Evolutionary conservation across 2,113 vertebrate genomes (phyloP).

Genomic region (Pomatostomus ruficeps): DNA sequence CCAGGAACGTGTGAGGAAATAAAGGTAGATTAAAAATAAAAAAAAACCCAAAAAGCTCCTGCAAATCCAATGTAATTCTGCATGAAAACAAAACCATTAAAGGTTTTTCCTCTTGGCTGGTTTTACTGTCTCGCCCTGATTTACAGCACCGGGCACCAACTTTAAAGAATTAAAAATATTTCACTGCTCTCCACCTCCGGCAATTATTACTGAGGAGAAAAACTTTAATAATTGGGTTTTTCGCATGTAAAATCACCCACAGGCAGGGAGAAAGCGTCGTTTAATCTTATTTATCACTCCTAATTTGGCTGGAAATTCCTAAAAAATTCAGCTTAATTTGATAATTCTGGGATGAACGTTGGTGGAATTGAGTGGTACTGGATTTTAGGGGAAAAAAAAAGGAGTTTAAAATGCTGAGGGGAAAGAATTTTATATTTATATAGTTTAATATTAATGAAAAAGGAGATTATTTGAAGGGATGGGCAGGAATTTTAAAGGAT

Average conservation of each 20-base stretch:
- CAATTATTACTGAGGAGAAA: not conserved
- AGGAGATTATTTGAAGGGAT: too few relatives aligned
- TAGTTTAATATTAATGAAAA: too few relatives aligned
- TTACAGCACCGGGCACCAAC: not conserved
- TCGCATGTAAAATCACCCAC: not conserved
- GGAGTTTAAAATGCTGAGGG: not conserved
- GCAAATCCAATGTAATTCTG: not conserved
- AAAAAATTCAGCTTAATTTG: not conserved
- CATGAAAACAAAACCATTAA: slow-evolving; percentile 40
- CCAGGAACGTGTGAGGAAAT: not conserved
- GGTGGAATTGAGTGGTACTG: accelerated
- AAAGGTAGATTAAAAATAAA: not conserved
- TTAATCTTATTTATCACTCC: not conserved
- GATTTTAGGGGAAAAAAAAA: not conserved
- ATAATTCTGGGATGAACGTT: not conserved
- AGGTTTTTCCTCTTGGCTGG: slow-evolving; percentile 24
- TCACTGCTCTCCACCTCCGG: not conserved
- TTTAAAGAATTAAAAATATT: not conserved
- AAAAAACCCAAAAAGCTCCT: not conserved
- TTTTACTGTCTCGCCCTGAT: slow-evolving; percentile 29
- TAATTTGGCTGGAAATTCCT: not conserved
- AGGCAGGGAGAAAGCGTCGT: not conserved
- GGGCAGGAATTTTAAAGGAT: too few relatives aligned
- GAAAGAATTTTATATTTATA: too few relatives aligned
- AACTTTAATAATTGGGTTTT: not conserved